Conservation (phyloP, 2,797 vertebrate species). For the Sciurus carolinensis region DNA sequence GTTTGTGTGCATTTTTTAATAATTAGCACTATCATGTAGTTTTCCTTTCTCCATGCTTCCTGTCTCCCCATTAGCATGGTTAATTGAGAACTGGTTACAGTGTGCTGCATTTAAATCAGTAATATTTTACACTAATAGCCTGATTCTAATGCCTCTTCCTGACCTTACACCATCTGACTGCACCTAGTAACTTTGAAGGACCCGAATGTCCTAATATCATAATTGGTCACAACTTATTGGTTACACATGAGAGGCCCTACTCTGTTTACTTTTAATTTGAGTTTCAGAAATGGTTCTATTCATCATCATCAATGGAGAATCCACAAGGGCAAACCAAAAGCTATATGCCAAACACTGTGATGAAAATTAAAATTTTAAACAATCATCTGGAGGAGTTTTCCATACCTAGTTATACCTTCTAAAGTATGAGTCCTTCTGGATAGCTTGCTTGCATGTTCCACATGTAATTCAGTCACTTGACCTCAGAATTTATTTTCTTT, state of each 20-base stretch:
- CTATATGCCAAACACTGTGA: constrained; percentile 22
- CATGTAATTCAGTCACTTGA: constrained; percentile 20
- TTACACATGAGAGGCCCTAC: not conserved
- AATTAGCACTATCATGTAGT: constrained; percentile 15
- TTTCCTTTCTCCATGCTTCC: constrained; percentile 11
- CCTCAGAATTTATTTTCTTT: constrained; percentile 23
- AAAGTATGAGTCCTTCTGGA: not conserved
- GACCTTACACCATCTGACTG: constrained; percentile 38
- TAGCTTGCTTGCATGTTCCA: not conserved
- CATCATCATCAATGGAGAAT: constrained; percentile 60
- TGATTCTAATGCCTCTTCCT: not conserved
- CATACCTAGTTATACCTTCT: not conserved
- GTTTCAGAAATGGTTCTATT: constrained; percentile 72
- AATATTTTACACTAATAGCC: constrained; percentile 53
- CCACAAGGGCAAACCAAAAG: constrained; percentile 53
- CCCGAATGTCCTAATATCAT: constrained; percentile 42
- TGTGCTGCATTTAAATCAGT: constrained; percentile 31
- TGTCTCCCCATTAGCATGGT: constrained; percentile 8
- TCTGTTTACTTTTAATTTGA: constrained; percentile 76
- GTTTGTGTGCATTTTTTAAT: not conserved
- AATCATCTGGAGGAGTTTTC: not conserved
- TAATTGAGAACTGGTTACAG: constrained; percentile 14
- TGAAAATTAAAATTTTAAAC: constrained; percentile 34
- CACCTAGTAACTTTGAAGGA: constrained; percentile 67
- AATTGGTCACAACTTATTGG: constrained; percentile 70